Base-by-base conservation (phyloP, 2,888 invertebrate genomes). In the Dolomedes plantarius region DNA sequence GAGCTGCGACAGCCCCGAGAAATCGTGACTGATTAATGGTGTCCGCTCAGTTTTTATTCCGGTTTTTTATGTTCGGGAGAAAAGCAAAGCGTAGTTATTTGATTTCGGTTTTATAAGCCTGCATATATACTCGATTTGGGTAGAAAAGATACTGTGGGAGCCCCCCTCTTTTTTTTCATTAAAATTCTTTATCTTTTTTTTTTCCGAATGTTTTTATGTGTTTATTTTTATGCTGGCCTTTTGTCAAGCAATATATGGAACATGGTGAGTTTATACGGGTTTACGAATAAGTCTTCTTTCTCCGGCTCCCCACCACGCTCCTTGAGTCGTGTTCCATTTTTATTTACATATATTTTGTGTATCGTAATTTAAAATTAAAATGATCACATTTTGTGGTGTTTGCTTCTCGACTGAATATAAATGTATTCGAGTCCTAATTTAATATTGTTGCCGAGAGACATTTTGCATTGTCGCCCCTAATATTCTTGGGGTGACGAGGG, bases 11-110 rank as follows among this genome's bases (percentile, higher is more conserved):
- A 56, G 23, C 56, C 56, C 56, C 56, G 56, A 56, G 23, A 56
- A 56, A 56, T 56, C 56, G 56, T 23, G 23, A 56, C 56, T 56
- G 56, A 56, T 56, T 56, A 56, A 56, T 56, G 56, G 11, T 56
- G 56, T 56, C 56, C 56, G 36, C 56, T 56, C 56, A 56, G 19
- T 56, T 56, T 56, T 56, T 56, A 23, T 56, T 56, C 16, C 56
- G 2, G 23, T 56, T 23, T 56, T 56, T 23, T 16, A 56, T 56
- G 23, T 56, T 2, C 23, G 23, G 56, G 56, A 23, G 23, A n/a
- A n/a, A 56, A 23, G 56, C 56, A 23, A 19, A 23, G 56, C 56
- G 16, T 23, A 56, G 56, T 56, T 56, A 56, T 56, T 56, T 56
- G 56, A 56, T 56, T 56, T 56, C 23, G 56, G 56, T 56, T 56